Conservation (phyloP, 2,113 vertebrate genomes). For the Coturnix japonica region DNA sequence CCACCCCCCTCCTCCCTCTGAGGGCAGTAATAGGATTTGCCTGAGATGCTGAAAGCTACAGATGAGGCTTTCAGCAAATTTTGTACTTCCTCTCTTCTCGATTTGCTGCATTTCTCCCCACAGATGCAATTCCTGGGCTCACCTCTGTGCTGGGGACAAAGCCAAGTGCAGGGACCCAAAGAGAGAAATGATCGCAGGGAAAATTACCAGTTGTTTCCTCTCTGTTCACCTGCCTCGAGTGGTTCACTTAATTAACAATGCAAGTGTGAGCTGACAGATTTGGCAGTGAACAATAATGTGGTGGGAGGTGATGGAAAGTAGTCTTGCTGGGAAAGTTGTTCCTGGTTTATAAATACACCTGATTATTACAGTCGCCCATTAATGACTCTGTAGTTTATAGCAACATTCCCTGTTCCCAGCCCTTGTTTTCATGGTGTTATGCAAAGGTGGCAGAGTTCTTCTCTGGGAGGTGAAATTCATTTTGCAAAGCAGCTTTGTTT, state of each 20-base stretch:
- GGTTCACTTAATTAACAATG: conserved; percentile 45
- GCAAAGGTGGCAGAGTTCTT: neutral
- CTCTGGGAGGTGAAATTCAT: neutral
- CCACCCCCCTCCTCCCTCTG: neutral
- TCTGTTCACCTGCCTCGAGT: neutral
- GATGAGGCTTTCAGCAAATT: neutral
- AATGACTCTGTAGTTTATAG: conserved; percentile 29
- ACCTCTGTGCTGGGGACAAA: neutral
- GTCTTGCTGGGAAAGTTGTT: conserved; percentile 34
- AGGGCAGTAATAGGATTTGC: neutral
- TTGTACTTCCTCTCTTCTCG: neutral
- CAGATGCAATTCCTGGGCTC: neutral
- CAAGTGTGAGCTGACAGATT: neutral
- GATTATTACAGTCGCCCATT: conserved; percentile 40
- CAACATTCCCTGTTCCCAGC: neutral
- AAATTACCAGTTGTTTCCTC: neutral
- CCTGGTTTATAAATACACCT: conserved; percentile 59
- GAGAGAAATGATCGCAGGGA: neutral
- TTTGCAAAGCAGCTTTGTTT: conserved; percentile 30
- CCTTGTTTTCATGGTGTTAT: conserved; percentile 25
- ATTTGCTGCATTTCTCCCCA: neutral
- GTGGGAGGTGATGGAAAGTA: conserved; percentile 32
- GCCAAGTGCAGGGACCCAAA: neutral
- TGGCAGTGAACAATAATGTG: conserved; percentile 23
- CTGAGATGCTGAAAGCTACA: neutral